These are phyloP conservation scores for Drosophila prolongata DNA, from an alignment of 2,888 invertebrate genomes.

Conservation along the genomic window DNA sequence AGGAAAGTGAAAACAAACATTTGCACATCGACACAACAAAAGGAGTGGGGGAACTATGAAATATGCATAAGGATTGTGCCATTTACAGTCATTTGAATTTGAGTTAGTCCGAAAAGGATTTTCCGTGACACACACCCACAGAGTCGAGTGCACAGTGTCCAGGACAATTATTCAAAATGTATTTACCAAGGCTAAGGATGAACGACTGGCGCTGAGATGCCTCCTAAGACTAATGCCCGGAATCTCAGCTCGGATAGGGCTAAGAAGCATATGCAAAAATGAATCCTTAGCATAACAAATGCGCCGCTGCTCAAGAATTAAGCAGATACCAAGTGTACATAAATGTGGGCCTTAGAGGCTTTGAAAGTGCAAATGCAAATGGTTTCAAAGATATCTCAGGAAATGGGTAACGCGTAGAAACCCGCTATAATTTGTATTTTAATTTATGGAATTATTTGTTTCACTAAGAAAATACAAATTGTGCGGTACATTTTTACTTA, in stretches of 20 bases:
- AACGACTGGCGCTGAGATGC: constrained; percentile 7
- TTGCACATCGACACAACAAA: constrained; percentile 31
- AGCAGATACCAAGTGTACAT: not conserved
- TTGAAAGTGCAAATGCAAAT: too few species aligned
- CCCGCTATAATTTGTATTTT: too few species aligned
- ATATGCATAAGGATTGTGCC: constrained; percentile 47
- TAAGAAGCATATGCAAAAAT: constrained; percentile 60
- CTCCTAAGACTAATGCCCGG: constrained; percentile 42
- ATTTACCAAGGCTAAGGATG: constrained; percentile 34
- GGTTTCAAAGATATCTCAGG: too few species aligned
- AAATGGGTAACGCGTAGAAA: too few species aligned
- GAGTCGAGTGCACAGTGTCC: not conserved
- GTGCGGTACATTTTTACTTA: too few species aligned
- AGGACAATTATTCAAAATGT: constrained; percentile 62
- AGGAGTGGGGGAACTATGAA: constrained; percentile 35
- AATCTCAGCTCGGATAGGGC: constrained; percentile 22
- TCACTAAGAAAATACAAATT: too few species aligned
- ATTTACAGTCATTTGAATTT: constrained; percentile 49
- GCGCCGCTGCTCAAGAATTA: constrained; percentile 49
- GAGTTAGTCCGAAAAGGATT: constrained; percentile 37
- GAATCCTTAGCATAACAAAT: constrained; percentile 66
- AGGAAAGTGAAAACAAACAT: constrained; percentile 40
- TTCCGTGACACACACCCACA: constrained; percentile 1
- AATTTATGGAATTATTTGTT: too few species aligned
- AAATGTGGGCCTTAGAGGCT: not conserved